Percentiles rank a stretch among this genome's conserved stretches.
phyloP scores from a whole-genome alignment of 2,888 invertebrate genomes.

The Bibio marci region DNA sequence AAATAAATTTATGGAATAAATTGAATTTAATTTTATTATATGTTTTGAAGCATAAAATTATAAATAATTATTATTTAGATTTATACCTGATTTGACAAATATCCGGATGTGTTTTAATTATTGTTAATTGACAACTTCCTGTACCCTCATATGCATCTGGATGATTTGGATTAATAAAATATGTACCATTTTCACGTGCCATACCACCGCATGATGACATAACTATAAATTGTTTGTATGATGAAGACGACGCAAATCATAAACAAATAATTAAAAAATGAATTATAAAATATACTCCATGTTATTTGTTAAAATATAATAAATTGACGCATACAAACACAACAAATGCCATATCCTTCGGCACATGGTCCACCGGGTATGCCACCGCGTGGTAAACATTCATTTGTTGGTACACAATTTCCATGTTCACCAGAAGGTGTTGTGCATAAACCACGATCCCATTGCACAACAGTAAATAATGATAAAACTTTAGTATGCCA shows the following conservation, averaged over 20 bases:
- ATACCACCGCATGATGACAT: conserved; percentile 62
- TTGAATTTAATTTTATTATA: neutral
- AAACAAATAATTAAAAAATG: neutral
- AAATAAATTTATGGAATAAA: neutral
- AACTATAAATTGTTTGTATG: conserved; percentile 43
- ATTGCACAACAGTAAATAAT: conserved; percentile 61
- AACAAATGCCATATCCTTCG: conserved; percentile 30
- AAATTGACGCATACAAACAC: conserved; percentile 21
- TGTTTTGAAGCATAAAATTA: no score
- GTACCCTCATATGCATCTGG: conserved; percentile 58
- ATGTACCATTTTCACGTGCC: conserved; percentile 65
- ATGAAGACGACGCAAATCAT: no score
- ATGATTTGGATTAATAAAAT: conserved; percentile 71
- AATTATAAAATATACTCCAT: neutral
- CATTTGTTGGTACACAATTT: conserved; percentile 52
- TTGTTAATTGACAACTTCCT: conserved; percentile 69
- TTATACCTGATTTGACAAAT: conserved; percentile 65
- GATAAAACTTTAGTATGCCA: conserved; percentile 67
- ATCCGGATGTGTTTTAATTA: conserved; percentile 58
- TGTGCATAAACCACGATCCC: conserved; percentile 57
- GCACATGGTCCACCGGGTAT: conserved; percentile 64
- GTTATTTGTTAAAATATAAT: conserved; percentile 2
- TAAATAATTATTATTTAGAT: no score
- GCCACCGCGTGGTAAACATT: conserved; percentile 56
- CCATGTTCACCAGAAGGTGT: conserved; percentile 66